Evolutionary conservation across 2,797 vertebrate species (phyloP).

Genomic region (Vultur gryphus): DNA sequence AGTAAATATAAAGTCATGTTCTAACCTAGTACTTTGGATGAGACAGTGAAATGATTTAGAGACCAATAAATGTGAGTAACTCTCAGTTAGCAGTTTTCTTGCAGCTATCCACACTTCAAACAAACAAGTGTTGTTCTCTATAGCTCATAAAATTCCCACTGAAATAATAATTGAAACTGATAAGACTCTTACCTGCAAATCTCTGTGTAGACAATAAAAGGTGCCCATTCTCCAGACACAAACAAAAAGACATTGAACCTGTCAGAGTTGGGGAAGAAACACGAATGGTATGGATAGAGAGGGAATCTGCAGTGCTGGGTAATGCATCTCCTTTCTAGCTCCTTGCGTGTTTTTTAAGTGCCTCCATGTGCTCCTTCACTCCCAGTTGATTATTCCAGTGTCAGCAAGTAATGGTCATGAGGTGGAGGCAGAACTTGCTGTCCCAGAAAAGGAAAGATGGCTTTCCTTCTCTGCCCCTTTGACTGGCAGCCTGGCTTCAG

Average conservation of each 20-base stretch:
- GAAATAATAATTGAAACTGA: neutral
- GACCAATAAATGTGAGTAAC: neutral
- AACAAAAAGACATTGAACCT: neutral
- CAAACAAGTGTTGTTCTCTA: neutral
- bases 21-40: neutral
- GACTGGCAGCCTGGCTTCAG: neutral
- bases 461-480: neutral
- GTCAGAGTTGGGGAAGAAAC: neutral
- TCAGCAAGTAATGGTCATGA: neutral
- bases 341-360: neutral
- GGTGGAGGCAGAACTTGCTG: neutral
- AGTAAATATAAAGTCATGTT: neutral
- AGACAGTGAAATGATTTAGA: neutral
- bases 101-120: neutral
- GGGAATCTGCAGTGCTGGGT: neutral
- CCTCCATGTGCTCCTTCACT: neutral
- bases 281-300: neutral
- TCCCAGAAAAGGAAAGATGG: neutral
- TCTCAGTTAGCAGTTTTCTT: neutral
- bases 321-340: neutral
- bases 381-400: neutral
- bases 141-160: neutral
- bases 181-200: neutral
- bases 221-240: neutral
- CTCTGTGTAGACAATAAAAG: neutral